Base-by-base conservation (phyloP, 2,888 invertebrate genomes). In the Nysson spinosus region DNA sequence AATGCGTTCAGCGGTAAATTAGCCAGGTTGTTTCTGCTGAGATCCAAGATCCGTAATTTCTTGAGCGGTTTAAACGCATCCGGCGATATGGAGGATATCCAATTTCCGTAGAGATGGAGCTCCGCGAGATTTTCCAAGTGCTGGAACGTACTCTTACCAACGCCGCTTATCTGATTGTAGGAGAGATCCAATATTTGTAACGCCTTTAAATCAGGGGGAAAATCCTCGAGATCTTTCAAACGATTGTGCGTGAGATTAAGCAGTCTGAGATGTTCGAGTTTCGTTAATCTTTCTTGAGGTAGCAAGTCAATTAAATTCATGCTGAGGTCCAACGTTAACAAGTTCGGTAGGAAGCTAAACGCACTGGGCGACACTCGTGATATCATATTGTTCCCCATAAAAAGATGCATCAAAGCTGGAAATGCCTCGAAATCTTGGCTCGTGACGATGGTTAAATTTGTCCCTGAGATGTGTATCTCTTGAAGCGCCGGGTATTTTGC, bases 351-450 rank as follows among this genome's bases (percentile, higher is more conserved):
- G 75, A 92, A 93, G 46, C 92, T 91, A 84, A 97, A 96, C 47
- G 96, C 95, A 32, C 95, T 94, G 0, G 96, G 95, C 1, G 95
- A 95, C 62, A 97, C 91, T 65, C 94, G 89, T 11, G 93, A 92
- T 69, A 96, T 93, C 61, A 91, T 89, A 87, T 96, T 96, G 75
- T 90, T 91, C 30, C 91, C 90, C 75, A 96, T 87, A 81, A 92
- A 92, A 54, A 96, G 89, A 80, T 93, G 94, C 81, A 94, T 91
- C 26, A 96, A 88, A 0, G 93, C 91, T 14, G 95, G 94, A 80
- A 95, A 96, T 26, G 93, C 92, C 80, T 95, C 94, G 80, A 96
- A 96, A 82, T 96, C 96, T 83, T 93, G 94, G 73, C 94, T 94
- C 0, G 95, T 95, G 42, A 96, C 91, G 69, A 95, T 93, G 14